Evolutionary conservation across 92 coral and sea anemone genomes (phyloP), one percentile per base, ranked within the genome.

Genomic region (Blastomussa wellsi): DNA sequence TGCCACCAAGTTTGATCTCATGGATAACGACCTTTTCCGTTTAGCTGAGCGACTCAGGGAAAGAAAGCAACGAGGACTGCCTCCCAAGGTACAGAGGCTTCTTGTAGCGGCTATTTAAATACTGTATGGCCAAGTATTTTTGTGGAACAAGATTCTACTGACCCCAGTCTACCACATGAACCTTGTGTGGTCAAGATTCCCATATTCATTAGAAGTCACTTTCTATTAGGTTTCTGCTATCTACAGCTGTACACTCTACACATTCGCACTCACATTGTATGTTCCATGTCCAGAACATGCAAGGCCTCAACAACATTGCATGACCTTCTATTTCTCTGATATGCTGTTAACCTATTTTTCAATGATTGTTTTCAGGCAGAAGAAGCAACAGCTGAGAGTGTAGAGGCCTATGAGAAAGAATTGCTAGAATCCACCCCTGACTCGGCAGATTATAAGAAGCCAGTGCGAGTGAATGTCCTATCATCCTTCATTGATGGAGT

Each of bases 401-500:
- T 93, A 0, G 98, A 93, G 77, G 94, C 90, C 0, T 97, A 93
- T 51, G 99, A 97, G 79, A 86, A 78, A 79, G 97, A 97, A 70
- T 81, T 94, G 1, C 88, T 88, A 38, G 88, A 86, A 72, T 67
- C 82, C 12, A 44, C 92, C 6, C 92, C 95, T 53, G 95, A 82
- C 77, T 76, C 92, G 11, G 62, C 86, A 15, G 87, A 85, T 13
- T 55, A 51, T 82, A 79, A 82, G 39, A 79, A 78, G 66, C 90
- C 94, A 44, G 60, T 83, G 78, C 86, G 89, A 36, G 90, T 86
- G 24, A 85, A 86, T 72, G 91, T 92, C 41, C 90, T 94, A 47
- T 90, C 98, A 7, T 90, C 98, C 20, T 92, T 94, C 83, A 88
- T 97, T 42, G 98, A 95, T 82, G 98, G 96, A 39, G 93, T 93